Conservation (phyloP, 2,888 invertebrate species). For the Flabesymbios commensalis region DNA sequence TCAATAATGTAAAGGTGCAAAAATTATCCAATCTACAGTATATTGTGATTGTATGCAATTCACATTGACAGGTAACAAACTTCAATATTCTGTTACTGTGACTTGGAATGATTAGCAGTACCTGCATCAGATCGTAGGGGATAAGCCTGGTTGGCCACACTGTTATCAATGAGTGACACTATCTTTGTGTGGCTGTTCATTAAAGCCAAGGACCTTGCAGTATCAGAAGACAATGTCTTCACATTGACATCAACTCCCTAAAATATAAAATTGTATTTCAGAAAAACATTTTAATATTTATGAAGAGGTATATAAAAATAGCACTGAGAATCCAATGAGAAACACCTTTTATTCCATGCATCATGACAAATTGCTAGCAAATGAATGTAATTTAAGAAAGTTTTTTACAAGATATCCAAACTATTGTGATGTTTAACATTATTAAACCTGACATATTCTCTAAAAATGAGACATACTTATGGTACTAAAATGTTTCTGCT, state of each 20-base stretch:
- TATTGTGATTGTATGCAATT: not conserved
- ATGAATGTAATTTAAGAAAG: no score
- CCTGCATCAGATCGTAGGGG: slow-evolving; percentile 49
- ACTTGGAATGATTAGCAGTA: no score
- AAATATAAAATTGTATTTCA: not conserved
- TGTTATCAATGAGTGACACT: slow-evolving; percentile 59
- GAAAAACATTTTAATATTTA: not conserved
- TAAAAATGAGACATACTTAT: no score
- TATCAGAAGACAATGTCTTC: slow-evolving; percentile 55
- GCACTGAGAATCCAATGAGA: no score
- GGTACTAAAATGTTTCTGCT: no score
- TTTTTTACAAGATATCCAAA: no score
- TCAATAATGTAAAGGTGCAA: not conserved
- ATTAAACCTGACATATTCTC: no score
- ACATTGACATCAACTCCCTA: slow-evolving; percentile 58
- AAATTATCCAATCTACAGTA: not conserved
- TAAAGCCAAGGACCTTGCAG: slow-evolving; percentile 59
- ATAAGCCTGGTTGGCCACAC: slow-evolving; percentile 35
- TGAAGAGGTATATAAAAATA: not conserved
- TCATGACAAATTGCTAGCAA: no score
- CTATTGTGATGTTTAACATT: no score
- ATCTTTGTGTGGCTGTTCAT: slow-evolving; percentile 58
- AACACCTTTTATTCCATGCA: no score
- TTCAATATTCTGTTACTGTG: no score
- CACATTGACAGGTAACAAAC: not conserved